Evolutionary conservation across 2,888 invertebrate genomes (phyloP).

Genomic region (Acanthopleura granulata): DNA sequence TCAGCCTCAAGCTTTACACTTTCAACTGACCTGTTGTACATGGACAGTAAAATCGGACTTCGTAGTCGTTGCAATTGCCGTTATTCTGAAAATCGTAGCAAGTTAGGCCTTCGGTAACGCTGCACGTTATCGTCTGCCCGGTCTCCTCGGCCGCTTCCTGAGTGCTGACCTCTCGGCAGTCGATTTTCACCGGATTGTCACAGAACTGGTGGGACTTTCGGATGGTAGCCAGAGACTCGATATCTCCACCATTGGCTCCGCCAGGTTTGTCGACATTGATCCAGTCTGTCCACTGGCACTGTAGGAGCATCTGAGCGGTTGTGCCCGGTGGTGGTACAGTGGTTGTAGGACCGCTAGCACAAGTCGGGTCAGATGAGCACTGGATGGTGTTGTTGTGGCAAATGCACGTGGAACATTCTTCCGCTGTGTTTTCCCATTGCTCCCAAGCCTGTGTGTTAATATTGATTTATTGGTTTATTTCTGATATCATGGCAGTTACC

Average conservation of each 20-base stretch:
- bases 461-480: no score
- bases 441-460: constrained; percentile 76
- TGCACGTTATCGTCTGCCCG: constrained; percentile 35
- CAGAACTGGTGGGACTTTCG: constrained; percentile 37
- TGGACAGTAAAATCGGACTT: constrained; percentile 59
- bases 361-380: constrained; percentile 70
- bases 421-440: constrained; percentile 71
- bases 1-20: background rate
- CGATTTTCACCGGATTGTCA: constrained; percentile 30
- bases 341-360: constrained; percentile 26
- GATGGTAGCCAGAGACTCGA: constrained; percentile 36
- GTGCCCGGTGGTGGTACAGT: constrained; percentile 28
- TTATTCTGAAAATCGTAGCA: constrained; percentile 71
- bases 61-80: constrained; percentile 43
- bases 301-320: constrained; percentile 34
- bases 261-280: constrained; percentile 52
- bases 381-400: constrained; percentile 83
- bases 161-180: constrained; percentile 32
- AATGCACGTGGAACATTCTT: constrained; percentile 81
- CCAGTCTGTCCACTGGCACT: constrained; percentile 63
- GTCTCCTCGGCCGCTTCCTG: constrained; percentile 26
- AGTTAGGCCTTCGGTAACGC: constrained; percentile 78
- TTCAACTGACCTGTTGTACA: constrained; percentile 68
- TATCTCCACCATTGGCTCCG: constrained; percentile 45
- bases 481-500: no score